These are phyloP conservation scores for Diploscapter pachys DNA, from an alignment of 1,140 invertebrate species.

Conservation along the genomic window DNA sequence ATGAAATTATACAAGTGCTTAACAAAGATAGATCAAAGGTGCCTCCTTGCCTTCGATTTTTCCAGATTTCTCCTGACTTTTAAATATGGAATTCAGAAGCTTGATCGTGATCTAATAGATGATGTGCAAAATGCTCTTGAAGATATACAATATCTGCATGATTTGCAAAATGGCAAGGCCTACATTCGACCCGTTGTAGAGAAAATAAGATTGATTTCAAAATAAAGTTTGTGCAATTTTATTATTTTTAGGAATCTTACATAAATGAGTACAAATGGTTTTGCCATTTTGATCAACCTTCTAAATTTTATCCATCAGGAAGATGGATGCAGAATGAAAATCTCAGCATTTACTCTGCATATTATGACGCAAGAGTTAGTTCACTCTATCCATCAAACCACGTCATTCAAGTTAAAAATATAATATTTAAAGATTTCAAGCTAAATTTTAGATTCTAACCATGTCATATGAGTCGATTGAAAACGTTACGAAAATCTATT, in stretches of 20 bases:
- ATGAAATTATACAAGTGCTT: no score
- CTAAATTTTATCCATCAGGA: background rate
- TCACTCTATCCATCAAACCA: conserved; percentile 37
- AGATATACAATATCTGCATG: conserved; percentile 28
- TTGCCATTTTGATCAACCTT: conserved; percentile 9
- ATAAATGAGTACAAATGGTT: conserved; percentile 7
- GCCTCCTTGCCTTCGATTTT: no score
- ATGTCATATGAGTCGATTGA: conserved; percentile 35
- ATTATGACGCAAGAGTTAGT: conserved; percentile 41
- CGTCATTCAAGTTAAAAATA: conserved; percentile 35
- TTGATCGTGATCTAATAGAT: conserved; percentile 14
- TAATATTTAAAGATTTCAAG: background rate
- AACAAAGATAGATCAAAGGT: no score
- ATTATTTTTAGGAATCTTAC: background rate
- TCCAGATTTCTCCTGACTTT: no score
- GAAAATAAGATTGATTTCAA: background rate
- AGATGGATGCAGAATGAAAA: conserved; percentile 35
- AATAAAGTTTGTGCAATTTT: no score
- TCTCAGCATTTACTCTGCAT: conserved; percentile 44
- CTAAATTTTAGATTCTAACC: conserved; percentile 35
- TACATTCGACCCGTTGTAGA: conserved; percentile 23
- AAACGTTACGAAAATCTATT: conserved; percentile 23
- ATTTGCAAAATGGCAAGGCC: conserved; percentile 12
- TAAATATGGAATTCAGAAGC: background rate
- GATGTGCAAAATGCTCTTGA: conserved; percentile 32